Evolutionary conservation across 2,797 vertebrate species (phyloP).

Genomic region (Sphenodon punctatus): DNA sequence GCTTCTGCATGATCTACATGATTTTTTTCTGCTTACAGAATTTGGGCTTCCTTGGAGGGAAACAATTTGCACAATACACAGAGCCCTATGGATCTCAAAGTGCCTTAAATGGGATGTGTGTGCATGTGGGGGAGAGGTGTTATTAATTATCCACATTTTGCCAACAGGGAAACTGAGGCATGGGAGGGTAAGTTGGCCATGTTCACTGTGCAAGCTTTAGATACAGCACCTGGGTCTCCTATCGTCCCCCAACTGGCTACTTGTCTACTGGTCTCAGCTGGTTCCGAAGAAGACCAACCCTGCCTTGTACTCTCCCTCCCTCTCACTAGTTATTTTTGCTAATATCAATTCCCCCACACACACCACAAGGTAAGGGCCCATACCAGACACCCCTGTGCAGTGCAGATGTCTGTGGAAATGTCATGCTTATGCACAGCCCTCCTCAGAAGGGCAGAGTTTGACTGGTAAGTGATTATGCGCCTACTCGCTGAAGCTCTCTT

Average conservation of each 20-base stretch:
- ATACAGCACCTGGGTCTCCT: fast-evolving
- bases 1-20: too few relatives aligned
- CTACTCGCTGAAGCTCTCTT: neutral
- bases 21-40: too few relatives aligned
- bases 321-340: neutral
- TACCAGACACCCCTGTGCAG: neutral
- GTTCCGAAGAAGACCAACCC: neutral
- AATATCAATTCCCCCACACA: neutral
- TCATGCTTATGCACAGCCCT: neutral
- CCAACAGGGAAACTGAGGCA: neutral
- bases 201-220: fast-evolving
- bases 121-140: too few relatives aligned
- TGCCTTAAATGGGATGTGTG: neutral
- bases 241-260: neutral
- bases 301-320: neutral
- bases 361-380: too few relatives aligned
- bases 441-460: neutral
- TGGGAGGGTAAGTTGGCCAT: neutral
- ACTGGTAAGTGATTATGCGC: neutral
- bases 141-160: neutral
- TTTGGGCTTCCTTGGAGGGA: too few relatives aligned
- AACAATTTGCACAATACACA: too few relatives aligned
- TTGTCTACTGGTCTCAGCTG: neutral
- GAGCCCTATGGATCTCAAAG: neutral
- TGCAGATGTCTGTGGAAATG: constrained; percentile 28